phyloP scores from a whole-genome alignment of 2,888 invertebrate genomes.

The Xylophagus ater region DNA sequence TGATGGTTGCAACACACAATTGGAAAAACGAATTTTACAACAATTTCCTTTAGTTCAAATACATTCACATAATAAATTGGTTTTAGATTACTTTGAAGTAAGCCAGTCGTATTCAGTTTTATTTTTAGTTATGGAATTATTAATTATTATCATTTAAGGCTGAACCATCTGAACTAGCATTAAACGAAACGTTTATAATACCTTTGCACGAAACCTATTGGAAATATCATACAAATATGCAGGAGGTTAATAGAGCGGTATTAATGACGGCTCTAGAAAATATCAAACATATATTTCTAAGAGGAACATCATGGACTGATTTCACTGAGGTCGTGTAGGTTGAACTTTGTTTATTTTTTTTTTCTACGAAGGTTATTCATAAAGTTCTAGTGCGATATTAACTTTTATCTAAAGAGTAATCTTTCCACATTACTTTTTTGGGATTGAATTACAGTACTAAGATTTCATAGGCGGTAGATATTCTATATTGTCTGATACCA shows the following conservation, averaged over 20 bases:
- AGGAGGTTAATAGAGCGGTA: conserved; percentile 56
- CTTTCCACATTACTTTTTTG: too few relatives aligned
- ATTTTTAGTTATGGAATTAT: background rate
- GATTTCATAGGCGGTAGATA: too few relatives aligned
- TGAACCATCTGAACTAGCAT: conserved; percentile 38
- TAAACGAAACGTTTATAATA: conserved; percentile 45
- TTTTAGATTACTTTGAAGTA: conserved; percentile 62
- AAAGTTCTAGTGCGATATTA: too few relatives aligned
- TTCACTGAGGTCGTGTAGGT: conserved; percentile 48
- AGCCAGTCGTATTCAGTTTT: background rate
- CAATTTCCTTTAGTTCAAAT: conserved; percentile 73
- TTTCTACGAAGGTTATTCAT: too few relatives aligned
- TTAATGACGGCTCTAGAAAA: conserved; percentile 90
- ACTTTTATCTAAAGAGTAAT: too few relatives aligned
- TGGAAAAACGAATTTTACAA: conserved; percentile 45
- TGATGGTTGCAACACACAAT: conserved; percentile 47
- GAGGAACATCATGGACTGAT: conserved; percentile 55
- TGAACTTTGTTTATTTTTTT: conserved; percentile 7
- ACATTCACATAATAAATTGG: conserved; percentile 59
- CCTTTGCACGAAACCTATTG: conserved; percentile 70
- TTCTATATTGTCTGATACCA: too few relatives aligned
- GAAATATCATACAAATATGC: conserved; percentile 42
- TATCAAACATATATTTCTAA: conserved; percentile 65
- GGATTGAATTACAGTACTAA: too few relatives aligned
- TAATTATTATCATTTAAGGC: conserved; percentile 20